Base-by-base conservation (phyloP, 1,140 invertebrate species). In the Procambarus clarkii region DNA sequence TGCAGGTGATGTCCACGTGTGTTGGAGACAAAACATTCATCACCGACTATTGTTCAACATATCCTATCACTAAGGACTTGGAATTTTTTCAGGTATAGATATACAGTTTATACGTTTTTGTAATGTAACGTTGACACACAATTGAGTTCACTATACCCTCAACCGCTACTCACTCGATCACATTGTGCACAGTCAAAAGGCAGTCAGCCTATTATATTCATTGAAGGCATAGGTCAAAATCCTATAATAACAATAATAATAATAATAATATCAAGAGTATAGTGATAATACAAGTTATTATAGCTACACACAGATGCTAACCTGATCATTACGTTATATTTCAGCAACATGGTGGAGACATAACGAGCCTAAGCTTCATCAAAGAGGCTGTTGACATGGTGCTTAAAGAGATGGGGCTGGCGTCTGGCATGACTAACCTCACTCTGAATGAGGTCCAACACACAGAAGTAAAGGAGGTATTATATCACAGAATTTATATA, bases 21-120 rank as follows among this genome's bases (percentile, higher is more conserved):
- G 85, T 92, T 11, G 92, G 50, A 45, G 92, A 92, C 54, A 92
- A 85, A 64, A 60, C 76, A 50, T 92, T 92, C 74, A 88, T 92
- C 58, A 58, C 89, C 2, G 92, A 92, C 76, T 92, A 92, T 79
- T 87, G 90, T 13, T 83, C 92, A 24, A n/a, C 74, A 8, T 92
- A 54, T 84, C 84, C 84, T 50, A 78, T 92, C 24, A 78, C n/a
- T 15, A 78, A 45, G n/a, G 92, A 92, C 85, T 74, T 74, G 24
- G 69, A 74, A 74, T 74, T 74, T 74, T 74, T 74, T 74, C 5
- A 74, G 69, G 69, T 74, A 34, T 74, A n/a, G 8, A 64, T 18
- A 64, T 5, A 54, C 2, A 64, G 34, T 34, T 34, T 34, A 34
- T 34, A 34, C 34, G 34, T 34, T 34, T 34, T 34, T 34, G 34